These are phyloP conservation scores for Anastrepha obliqua DNA, from an alignment of 1,140 invertebrate genomes.

Conservation along the genomic window DNA sequence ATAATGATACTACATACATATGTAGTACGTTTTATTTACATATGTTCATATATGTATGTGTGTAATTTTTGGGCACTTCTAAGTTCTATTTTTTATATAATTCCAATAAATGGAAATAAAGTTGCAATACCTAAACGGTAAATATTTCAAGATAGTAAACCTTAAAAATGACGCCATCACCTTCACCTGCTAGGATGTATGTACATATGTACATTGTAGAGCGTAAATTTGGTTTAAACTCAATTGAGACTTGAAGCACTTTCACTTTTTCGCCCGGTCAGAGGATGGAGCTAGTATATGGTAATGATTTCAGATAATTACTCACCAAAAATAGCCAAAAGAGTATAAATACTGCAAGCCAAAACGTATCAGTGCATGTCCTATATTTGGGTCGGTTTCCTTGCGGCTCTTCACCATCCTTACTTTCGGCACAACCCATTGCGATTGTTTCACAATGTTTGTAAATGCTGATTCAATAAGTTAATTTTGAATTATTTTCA, in stretches of 20 bases:
- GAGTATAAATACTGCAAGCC: constrained; percentile 86
- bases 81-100: no score
- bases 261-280: constrained; percentile 1
- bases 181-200: background rate
- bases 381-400: constrained; percentile 72
- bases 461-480: background rate
- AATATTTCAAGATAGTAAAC: background rate
- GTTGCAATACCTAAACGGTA: no score
- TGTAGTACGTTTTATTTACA: background rate
- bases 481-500: background rate
- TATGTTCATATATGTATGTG: constrained; percentile 2
- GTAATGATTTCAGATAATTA: constrained; percentile 55
- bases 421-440: constrained; percentile 72
- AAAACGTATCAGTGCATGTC: constrained; percentile 90
- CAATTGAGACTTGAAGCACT: background rate
- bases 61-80: background rate
- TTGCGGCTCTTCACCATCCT: constrained; percentile 65
- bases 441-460: background rate
- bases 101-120: no score
- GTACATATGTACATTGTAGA: background rate
- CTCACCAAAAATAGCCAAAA: constrained; percentile 94
- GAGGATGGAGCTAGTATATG: no score
- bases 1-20: constrained; percentile 20
- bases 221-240: background rate
- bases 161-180: constrained; percentile 18